Percentiles rank a stretch among this genome's conserved stretches.
Evolutionary conservation across 1,140 invertebrate genomes (phyloP).

Genomic region (Formica exsecta): DNA sequence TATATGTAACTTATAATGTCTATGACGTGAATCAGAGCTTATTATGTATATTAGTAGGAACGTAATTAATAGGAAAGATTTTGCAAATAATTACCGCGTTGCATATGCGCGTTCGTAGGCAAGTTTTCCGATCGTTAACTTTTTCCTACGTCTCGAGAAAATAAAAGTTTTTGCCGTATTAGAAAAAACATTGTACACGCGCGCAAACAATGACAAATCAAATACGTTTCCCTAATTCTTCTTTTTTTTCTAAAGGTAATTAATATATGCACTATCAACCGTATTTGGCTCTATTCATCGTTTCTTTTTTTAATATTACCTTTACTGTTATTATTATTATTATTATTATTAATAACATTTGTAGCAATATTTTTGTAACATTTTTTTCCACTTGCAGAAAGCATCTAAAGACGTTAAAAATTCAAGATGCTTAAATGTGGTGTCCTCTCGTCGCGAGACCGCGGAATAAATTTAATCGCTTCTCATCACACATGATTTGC

Average conservation of each 20-base stretch:
- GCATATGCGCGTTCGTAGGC: constrained; percentile 19
- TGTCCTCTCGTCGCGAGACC: constrained; percentile 7
- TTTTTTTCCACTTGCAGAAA: neutral
- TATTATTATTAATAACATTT: no score
- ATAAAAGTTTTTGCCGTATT: neutral
- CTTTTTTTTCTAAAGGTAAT: no score
- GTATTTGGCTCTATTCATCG: no score
- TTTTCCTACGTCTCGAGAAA: constrained; percentile 1
- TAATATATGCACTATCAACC: no score
- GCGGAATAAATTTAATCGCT: constrained; percentile 33
- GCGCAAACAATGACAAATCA: neutral
- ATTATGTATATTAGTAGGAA: constrained; percentile 72
- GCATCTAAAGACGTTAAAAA: neutral
- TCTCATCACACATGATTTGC: no score
- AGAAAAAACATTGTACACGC: neutral
- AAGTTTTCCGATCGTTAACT: neutral
- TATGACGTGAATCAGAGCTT: no score
- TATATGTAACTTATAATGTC: constrained; percentile 65
- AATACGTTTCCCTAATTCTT: neutral
- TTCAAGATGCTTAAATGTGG: neutral
- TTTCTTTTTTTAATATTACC: no score
- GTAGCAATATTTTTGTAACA: no score
- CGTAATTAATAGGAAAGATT: constrained; percentile 84
- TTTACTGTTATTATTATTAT: no score
- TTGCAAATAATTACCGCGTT: constrained; percentile 69